Evolutionary conservation across 2,888 invertebrate genomes (phyloP), one percentile per base, ranked within the genome.

Genomic region (Cheilosia pagana): DNA sequence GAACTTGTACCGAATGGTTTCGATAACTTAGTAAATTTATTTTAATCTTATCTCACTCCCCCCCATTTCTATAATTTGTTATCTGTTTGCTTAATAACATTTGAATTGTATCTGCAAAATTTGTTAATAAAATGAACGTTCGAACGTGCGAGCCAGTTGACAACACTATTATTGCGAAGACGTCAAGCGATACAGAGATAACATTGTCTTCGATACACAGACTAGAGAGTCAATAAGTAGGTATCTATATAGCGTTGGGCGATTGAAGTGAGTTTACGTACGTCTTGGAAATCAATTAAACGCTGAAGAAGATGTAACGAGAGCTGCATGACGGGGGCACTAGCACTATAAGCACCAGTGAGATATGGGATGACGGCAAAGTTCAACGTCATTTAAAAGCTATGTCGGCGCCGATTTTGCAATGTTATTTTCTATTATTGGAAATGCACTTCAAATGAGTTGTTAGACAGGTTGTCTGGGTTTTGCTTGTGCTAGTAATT

Each of bases 401-500:
- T 35, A 25, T 35, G 65, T 55, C 60, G 79, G 67, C 74, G 55
- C 7, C 57, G 55, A 35, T 72, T 72, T 81, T 16, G 31, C 5
- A 76, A 81, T 16, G 41, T 25, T 68, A 10, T 16, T 62, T 23
- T 19, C 25, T 63, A 62, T 62, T 50, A 62, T 74, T 63, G 43
- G 45, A 75, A 76, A 70, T 81, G 23, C 16, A 25, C 48, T 62
- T 76, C 63, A 81, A 70, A 19, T 57, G 70, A 70, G 21, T 65
- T 59, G 76, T 59, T 39, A 81, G 81, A 81, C 76, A 59, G 52
- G 45, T 59, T 76, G 81, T 71, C 77, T 77, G 76, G 60, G 23
- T 48, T 71, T 41, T 41, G 45, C 52, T 81, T 41, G 10, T 60
- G 21, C 28, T 3, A 19, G 50, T 70, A 50, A 21, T 50, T 50